These are phyloP conservation scores for Celastrina argiolus DNA, from an alignment of 2,888 invertebrate genomes.

Conservation along the genomic window DNA sequence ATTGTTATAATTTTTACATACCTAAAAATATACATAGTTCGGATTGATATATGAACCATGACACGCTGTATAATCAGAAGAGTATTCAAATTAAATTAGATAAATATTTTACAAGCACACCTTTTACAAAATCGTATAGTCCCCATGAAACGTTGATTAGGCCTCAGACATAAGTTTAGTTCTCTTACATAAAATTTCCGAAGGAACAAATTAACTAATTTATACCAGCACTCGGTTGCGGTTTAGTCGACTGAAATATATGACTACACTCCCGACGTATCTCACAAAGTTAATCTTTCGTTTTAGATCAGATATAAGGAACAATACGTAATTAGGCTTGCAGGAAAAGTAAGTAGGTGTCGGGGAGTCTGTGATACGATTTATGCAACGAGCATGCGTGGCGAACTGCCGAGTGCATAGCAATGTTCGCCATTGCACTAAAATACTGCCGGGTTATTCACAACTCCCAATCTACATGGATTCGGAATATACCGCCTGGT, in stretches of 20 bases:
- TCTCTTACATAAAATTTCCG: neutral
- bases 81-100: too few relatives aligned
- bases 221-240: conserved; percentile 5
- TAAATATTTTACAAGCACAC: too few relatives aligned
- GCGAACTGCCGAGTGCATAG: conserved; percentile 47
- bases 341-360: conserved; percentile 22
- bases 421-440: conserved; percentile 45
- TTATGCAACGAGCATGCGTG: conserved; percentile 43
- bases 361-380: conserved; percentile 32
- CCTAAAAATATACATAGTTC: too few relatives aligned
- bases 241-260: conserved; percentile 1
- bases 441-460: too few relatives aligned
- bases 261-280: conserved; percentile 15
- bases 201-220: conserved; percentile 8
- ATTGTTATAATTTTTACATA: too few relatives aligned
- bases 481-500: too few relatives aligned
- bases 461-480: too few relatives aligned
- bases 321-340: conserved; percentile 22
- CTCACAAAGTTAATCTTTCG: conserved; percentile 17
- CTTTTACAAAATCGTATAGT: neutral
- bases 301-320: conserved; percentile 22
- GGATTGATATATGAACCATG: too few relatives aligned
- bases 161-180: neutral
- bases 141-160: neutral
- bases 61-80: too few relatives aligned